These are phyloP conservation scores for Heterotilapia buettikoferi DNA, from an alignment of 2,113 vertebrate species.

Conservation along the genomic window DNA sequence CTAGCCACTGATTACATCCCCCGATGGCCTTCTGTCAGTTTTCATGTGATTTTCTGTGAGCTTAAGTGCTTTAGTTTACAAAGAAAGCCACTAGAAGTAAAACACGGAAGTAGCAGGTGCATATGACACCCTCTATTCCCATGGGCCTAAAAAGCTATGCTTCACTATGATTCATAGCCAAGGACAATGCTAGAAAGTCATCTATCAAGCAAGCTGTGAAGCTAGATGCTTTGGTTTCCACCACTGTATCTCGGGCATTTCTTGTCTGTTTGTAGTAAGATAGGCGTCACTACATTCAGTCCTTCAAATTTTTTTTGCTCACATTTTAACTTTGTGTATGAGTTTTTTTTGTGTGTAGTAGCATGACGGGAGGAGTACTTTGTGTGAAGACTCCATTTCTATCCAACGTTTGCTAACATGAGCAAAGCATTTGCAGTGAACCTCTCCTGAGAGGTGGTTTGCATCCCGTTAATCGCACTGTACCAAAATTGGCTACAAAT, in stretches of 20 bases:
- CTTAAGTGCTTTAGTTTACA: conserved; percentile 10
- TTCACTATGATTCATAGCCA: not conserved
- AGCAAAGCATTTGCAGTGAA: not conserved
- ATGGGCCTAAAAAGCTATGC: not conserved
- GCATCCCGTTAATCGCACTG: fast-evolving
- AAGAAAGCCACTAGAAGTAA: not conserved
- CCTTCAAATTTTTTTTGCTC: not conserved
- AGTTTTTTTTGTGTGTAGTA: not conserved
- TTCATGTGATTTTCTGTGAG: conserved; percentile 30
- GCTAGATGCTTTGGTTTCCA: not conserved
- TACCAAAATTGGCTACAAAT: not conserved
- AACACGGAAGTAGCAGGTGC: not conserved
- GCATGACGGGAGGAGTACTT: not conserved
- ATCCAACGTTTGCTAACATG: not conserved
- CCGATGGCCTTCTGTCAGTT: conserved; percentile 3
- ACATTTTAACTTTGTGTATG: not conserved
- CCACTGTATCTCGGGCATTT: not conserved
- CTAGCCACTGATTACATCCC: not conserved
- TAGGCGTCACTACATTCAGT: not conserved
- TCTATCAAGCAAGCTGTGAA: not conserved
- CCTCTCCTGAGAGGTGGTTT: fast-evolving
- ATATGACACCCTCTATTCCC: conserved; percentile 1
- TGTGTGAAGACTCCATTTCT: not conserved
- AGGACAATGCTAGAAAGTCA: not conserved
- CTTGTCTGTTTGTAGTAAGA: not conserved